A percentile compares a stretch with the other conserved stretches of the same genome.
These are phyloP conservation scores for Neomonachus schauinslandi DNA, from an alignment of 2,113 vertebrate genomes.

Conservation along the genomic window DNA sequence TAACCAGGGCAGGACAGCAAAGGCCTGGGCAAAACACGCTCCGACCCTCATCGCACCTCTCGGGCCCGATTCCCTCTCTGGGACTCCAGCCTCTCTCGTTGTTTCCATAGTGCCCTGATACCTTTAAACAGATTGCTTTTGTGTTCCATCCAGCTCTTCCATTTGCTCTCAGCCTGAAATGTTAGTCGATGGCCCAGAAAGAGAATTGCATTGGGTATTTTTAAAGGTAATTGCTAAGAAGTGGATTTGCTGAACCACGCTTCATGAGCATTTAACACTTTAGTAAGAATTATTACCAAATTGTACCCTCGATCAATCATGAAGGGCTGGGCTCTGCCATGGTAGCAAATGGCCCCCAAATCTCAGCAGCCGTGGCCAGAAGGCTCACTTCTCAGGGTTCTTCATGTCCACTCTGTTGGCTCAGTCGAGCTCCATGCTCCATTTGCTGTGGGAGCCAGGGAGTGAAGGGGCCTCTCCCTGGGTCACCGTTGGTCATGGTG, in stretches of 20 bases:
- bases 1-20: too few species aligned
- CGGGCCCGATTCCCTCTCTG: accelerated
- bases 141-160: accelerated
- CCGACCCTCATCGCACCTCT: accelerated
- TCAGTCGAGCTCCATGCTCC: accelerated
- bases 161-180: neutral
- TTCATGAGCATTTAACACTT: neutral
- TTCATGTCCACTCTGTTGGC: accelerated
- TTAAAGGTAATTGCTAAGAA: too few species aligned
- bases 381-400: accelerated
- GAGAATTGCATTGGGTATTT: accelerated
- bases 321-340: neutral
- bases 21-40: accelerated
- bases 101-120: accelerated
- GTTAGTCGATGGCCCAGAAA: neutral
- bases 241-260: neutral
- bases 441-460: too few species aligned
- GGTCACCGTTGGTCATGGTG: neutral
- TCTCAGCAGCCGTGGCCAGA: accelerated
- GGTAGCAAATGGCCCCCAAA: neutral
- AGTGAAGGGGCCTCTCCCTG: neutral
- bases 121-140: accelerated
- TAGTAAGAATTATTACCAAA: neutral
- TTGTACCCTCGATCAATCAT: accelerated
- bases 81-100: accelerated